Base-by-base conservation (phyloP, 1,140 invertebrate genomes). In the Bombus polaris region DNA sequence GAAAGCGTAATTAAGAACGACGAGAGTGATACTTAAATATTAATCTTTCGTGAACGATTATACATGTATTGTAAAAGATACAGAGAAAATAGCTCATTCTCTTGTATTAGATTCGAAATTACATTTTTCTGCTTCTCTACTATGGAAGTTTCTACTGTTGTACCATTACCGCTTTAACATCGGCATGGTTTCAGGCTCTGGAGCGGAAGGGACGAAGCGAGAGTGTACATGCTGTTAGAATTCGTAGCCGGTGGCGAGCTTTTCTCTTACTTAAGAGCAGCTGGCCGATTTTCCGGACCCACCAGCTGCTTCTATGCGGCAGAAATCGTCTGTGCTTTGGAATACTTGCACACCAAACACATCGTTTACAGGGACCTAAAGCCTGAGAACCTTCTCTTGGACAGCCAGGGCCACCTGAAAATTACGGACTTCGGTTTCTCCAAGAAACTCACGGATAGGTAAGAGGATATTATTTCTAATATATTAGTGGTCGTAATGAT, bases 351-450 rank as follows among this genome's bases (percentile, higher is more conserved):
- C 95, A 96, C 97, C 28, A 96, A 97, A 84, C 97, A 97, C 92
- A 98, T 99, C 83, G 98, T 99, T 18, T 98, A 98, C 94, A 95
- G 97, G 65, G 97, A 97, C 93, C 92, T 97, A 71, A 99, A 99
- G 94, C 98, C 98, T 6, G 99, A 99, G 94, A 99, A 99, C 95
- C 95, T 99, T 35, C 95, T 99, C 1, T 95, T 99, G 37, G 98
- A 99, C 92, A 96, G 96, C 89, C 98, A 99, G 90, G 99, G 99
- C 1, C 99, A 99, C 94, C 95, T 99, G 84, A 99, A 99, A 95
- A 98, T 99, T 80, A 99, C 98, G 25, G 99, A 99, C 95, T 99
- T 99, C 95, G 99, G 99, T 59, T 99, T 99, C 94, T 98, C 99
- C 13, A 99, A 99, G 95, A 98, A 98, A 92, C 95, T 99, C 35